These are phyloP conservation scores for Protaetia brevitarsis DNA, from an alignment of 1,140 invertebrate genomes.

Conservation along the genomic window DNA sequence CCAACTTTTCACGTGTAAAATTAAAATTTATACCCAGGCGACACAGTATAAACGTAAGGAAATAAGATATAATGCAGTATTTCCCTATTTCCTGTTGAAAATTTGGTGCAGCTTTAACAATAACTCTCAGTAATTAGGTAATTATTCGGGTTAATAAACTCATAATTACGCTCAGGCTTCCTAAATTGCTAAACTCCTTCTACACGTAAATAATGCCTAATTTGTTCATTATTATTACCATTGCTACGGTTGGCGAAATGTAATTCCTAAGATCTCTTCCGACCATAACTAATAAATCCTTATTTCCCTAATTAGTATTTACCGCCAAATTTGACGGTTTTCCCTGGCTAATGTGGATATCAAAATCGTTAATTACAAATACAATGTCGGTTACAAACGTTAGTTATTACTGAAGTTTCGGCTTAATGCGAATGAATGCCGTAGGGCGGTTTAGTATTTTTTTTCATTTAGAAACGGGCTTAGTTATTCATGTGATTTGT, in stretches of 20 bases:
- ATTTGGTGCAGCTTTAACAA: neutral
- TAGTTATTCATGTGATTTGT: no score
- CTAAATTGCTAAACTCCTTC: neutral
- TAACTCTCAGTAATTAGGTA: neutral
- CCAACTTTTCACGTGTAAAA: no score
- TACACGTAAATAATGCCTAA: conserved; percentile 1
- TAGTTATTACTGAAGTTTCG: no score
- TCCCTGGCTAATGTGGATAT: neutral
- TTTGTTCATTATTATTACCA: conserved; percentile 16
- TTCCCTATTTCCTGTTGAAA: neutral
- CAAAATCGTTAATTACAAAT: neutral
- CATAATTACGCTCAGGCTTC: neutral
- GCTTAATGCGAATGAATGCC: no score
- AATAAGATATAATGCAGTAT: no score
- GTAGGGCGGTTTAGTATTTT: no score
- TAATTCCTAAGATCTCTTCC: conserved; percentile 6
- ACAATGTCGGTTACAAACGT: neutral
- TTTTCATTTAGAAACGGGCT: no score
- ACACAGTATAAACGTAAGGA: no score
- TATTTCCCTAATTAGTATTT: conserved; percentile 10
- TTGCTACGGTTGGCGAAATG: neutral
- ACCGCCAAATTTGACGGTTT: neutral
- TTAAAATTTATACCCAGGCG: no score
- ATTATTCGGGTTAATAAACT: conserved; percentile 16
- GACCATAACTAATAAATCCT: neutral